Conservation (phyloP, 64 coral and sea anemone genomes). For the Pocillopora damicornis region DNA sequence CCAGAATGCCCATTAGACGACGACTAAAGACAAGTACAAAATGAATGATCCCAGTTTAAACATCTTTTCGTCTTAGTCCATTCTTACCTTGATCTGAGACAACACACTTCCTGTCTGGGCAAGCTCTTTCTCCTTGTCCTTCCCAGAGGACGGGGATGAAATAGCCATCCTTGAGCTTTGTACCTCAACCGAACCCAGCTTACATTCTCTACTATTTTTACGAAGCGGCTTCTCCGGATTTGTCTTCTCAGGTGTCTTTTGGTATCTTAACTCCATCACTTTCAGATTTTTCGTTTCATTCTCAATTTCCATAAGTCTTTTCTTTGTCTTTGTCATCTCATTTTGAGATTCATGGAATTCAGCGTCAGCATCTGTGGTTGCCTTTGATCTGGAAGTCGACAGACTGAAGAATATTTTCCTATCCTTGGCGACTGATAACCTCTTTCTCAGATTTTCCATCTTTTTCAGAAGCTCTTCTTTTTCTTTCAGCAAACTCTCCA, state of each 20-base stretch:
- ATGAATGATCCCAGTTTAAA: no score
- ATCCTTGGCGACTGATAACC: slow-evolving; percentile 73
- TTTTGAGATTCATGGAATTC: slow-evolving; percentile 88
- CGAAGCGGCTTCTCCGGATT: slow-evolving; percentile 26
- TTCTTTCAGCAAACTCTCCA: slow-evolving; percentile 60
- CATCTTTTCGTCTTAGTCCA: no score
- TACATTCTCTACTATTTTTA: slow-evolving; percentile 61
- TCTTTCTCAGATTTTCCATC: slow-evolving; percentile 59
- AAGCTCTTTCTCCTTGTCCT: slow-evolving; percentile 16
- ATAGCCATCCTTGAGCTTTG: background rate
- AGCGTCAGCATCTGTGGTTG: slow-evolving; percentile 71
- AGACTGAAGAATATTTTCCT: slow-evolving; percentile 88
- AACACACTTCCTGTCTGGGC: slow-evolving; percentile 64
- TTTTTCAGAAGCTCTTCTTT: slow-evolving; percentile 51
- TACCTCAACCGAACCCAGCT: slow-evolving; percentile 11
- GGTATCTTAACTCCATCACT: slow-evolving; percentile 61
- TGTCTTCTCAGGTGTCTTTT: slow-evolving; percentile 52
- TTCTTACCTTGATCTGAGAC: slow-evolving; percentile 74
- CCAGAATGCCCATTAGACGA: background rate
- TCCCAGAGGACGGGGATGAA: background rate
- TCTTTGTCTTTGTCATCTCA: slow-evolving; percentile 77
- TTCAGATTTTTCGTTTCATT: slow-evolving; percentile 72
- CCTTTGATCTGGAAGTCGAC: slow-evolving; percentile 56
- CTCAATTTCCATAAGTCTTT: slow-evolving; percentile 82
- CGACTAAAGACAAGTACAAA: background rate